phyloP scores from a whole-genome alignment of 2,888 invertebrate species.

The Amiota communis region DNA sequence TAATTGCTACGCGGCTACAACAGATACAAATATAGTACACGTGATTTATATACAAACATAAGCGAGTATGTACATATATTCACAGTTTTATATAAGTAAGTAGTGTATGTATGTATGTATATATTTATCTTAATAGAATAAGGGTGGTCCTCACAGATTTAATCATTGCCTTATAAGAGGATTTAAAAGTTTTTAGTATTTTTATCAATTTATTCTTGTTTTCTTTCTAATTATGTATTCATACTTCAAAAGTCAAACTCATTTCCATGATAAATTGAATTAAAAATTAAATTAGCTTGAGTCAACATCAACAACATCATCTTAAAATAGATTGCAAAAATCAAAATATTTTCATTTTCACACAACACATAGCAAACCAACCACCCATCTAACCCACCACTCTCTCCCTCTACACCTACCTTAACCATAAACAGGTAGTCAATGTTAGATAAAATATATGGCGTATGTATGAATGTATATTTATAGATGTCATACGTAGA shows the following conservation, averaged over 20 bases:
- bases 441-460: too few relatives aligned
- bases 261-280: background rate
- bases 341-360: background rate
- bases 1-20: background rate
- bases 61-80: background rate
- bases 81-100: too few relatives aligned
- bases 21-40: background rate
- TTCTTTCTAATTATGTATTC: background rate
- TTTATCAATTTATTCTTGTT: background rate
- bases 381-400: too few relatives aligned
- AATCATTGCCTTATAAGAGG: background rate
- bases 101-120: background rate
- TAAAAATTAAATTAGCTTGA: background rate
- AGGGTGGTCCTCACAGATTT: background rate
- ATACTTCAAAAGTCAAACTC: background rate
- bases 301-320: background rate
- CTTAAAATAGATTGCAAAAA: constrained; percentile 6
- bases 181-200: background rate
- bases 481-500: too few relatives aligned
- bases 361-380: constrained; percentile 3
- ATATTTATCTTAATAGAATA: background rate
- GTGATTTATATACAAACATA: background rate
- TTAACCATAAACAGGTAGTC: too few relatives aligned
- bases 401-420: too few relatives aligned
- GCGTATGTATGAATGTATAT: too few relatives aligned